phyloP scores from a whole-genome alignment of 2,113 vertebrate species.

The Phoxinus phoxinus region DNA sequence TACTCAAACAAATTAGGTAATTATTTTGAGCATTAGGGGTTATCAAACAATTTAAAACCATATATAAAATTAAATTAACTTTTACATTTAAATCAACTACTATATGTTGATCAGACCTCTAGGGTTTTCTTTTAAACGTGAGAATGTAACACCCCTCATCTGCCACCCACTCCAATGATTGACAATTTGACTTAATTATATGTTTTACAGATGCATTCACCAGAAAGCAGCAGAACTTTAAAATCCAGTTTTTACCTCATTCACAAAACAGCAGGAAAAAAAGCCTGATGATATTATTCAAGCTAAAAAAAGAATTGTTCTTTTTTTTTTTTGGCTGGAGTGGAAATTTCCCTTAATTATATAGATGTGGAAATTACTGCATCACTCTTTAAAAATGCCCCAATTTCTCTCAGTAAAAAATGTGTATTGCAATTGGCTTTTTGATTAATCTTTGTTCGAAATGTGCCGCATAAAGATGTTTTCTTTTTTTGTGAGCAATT shows the following conservation, averaged over 20 bases:
- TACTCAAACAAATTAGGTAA: no score
- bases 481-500: constrained; percentile 68
- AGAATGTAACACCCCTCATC: constrained; percentile 11
- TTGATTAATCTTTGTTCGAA: constrained; percentile 74
- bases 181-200: constrained; percentile 59
- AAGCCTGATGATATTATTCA: background rate
- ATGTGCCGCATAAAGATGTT: constrained; percentile 68
- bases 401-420: constrained; percentile 71
- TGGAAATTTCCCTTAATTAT: constrained; percentile 66
- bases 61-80: no score
- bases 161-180: constrained; percentile 38
- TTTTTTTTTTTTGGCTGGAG: constrained; percentile 61
- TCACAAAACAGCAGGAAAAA: constrained; percentile 44
- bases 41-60: background rate
- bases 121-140: background rate
- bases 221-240: constrained; percentile 58
- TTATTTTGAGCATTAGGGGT: no score
- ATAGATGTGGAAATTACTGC: constrained; percentile 57
- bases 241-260: constrained; percentile 66
- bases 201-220: constrained; percentile 55
- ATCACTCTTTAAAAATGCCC: constrained; percentile 64
- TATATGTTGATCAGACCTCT: background rate
- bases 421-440: constrained; percentile 69
- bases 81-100: background rate
- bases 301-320: constrained; percentile 56